Percentiles rank a stretch among this genome's conserved stretches.
Conservation (phyloP, 2,113 vertebrate genomes). For the Bufo bufo region DNA sequence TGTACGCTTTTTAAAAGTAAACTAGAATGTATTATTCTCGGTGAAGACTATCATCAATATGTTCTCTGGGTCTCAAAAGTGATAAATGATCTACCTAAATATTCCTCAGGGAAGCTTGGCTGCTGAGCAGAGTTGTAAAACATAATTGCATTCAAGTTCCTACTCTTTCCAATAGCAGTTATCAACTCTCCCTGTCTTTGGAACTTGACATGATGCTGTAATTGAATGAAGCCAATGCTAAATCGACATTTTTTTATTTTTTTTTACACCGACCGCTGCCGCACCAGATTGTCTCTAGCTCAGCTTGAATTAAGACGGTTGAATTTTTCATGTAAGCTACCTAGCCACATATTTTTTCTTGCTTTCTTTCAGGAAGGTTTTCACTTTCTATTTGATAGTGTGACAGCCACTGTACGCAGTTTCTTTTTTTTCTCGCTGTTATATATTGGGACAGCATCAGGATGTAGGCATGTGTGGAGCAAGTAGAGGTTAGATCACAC, state of each 20-base stretch:
- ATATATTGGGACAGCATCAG: conserved; percentile 9
- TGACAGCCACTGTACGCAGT: not conserved
- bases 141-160: conserved; percentile 58
- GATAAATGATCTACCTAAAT: conserved; percentile 23
- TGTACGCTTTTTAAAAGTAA: not conserved
- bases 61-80: not conserved
- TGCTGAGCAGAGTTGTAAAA: conserved; percentile 55
- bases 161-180: conserved; percentile 58
- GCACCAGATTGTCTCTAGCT: not conserved
- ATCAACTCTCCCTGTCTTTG: conserved; percentile 60
- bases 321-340: conserved; percentile 3
- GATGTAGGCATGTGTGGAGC: not conserved
- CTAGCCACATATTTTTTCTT: conserved; percentile 3
- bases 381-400: conserved; percentile 35
- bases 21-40: conserved; percentile 18
- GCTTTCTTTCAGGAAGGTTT: conserved; percentile 1
- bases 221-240: conserved; percentile 61
- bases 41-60: not conserved
- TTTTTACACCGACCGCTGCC: no score
- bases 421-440: not conserved
- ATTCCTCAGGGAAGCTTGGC: conserved; percentile 39
- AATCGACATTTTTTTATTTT: conserved; percentile 56
- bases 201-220: conserved; percentile 60
- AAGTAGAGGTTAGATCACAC: not conserved
- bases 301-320: not conserved